Percentiles rank a stretch among this genome's conserved stretches.
These are phyloP conservation scores for Percopsis transmontana DNA, from an alignment of 2,113 vertebrate species.

Conservation along the genomic window DNA sequence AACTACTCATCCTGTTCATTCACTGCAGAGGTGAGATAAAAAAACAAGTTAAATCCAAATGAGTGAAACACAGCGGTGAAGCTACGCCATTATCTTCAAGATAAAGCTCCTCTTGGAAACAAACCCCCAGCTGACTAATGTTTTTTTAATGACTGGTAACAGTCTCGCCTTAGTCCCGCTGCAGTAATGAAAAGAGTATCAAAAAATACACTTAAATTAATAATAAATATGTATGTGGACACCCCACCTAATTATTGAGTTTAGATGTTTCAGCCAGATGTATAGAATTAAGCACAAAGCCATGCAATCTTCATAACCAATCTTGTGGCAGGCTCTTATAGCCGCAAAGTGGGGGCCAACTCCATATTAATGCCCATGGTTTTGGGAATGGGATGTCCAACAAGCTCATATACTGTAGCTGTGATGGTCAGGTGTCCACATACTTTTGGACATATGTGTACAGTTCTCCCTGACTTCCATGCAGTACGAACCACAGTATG, in stretches of 20 bases:
- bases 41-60: conserved; percentile 18
- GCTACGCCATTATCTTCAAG: conserved; percentile 7
- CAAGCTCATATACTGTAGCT: too few species aligned
- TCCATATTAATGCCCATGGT: too few species aligned
- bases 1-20: neutral
- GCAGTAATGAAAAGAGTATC: conserved; percentile 20
- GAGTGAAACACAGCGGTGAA: conserved; percentile 22
- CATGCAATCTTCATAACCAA: too few species aligned
- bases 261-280: too few species aligned
- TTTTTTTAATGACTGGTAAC: conserved; percentile 40
- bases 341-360: too few species aligned
- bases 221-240: too few species aligned
- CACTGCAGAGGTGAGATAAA: neutral
- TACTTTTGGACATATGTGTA: too few species aligned
- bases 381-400: too few species aligned
- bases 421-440: too few species aligned
- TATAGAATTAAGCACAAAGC: too few species aligned
- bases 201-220: conserved; percentile 5
- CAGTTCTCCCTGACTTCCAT: conserved; percentile 40
- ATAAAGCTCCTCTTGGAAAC: conserved; percentile 24
- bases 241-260: too few species aligned
- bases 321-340: too few species aligned
- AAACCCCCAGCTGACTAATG: conserved; percentile 23
- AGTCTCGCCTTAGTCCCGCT: conserved; percentile 35
- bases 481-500: conserved; percentile 48